A percentile compares a stretch with the other conserved stretches of the same genome.
phyloP scores from a whole-genome alignment of 2,113 vertebrate genomes.

The Vulpes lagopus region DNA sequence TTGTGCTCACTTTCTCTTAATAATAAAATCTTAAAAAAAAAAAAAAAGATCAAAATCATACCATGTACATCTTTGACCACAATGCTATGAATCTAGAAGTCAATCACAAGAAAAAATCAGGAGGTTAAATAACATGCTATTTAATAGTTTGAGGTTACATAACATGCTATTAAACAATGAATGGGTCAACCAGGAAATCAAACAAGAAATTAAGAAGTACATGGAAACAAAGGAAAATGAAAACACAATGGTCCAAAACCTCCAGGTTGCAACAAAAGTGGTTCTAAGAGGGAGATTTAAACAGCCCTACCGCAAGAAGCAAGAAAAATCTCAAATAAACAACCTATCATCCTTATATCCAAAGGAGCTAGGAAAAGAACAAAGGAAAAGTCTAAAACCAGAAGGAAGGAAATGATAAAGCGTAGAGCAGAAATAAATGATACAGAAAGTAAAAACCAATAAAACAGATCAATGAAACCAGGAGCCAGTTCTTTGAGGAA shows the following conservation, averaged over 20 bases:
- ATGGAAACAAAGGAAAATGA: not conserved
- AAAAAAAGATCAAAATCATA: not conserved
- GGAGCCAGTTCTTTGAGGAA: not conserved
- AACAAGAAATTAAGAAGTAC: not conserved
- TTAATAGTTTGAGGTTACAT: not conserved
- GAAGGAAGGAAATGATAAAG: not conserved
- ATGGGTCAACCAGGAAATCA: not conserved
- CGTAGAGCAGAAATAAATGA: not conserved
- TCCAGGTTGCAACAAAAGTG: not conserved
- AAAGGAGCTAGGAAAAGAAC: not conserved
- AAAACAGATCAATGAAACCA: not conserved
- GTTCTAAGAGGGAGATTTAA: not conserved
- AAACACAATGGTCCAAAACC: not conserved
- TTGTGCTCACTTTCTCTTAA: not conserved
- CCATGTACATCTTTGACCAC: not conserved
- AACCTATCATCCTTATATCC: not conserved
- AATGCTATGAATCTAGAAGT: not conserved
- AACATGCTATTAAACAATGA: not conserved
- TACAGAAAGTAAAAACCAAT: not conserved
- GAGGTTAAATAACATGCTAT: not conserved
- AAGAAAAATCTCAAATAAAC: not conserved
- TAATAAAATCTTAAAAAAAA: not conserved
- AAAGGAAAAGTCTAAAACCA: not conserved
- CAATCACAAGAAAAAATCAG: not conserved
- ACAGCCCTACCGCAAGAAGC: not conserved